A percentile compares a stretch with the other conserved stretches of the same genome.
These are phyloP conservation scores for Sebastes diploproa DNA, from an alignment of 2,797 vertebrate genomes.

Conservation along the genomic window DNA sequence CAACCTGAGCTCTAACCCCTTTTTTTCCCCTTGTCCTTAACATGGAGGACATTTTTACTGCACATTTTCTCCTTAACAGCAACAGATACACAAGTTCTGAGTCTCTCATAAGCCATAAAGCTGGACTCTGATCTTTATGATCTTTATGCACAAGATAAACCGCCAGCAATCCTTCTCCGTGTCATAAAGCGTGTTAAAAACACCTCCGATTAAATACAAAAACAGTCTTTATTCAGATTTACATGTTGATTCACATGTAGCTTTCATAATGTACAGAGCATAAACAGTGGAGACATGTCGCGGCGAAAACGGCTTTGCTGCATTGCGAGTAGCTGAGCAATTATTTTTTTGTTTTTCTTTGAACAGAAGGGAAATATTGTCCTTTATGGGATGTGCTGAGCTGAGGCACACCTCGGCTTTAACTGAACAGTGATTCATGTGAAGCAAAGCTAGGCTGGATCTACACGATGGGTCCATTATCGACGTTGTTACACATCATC, in stretches of 20 bases:
- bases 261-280: constrained; percentile 34
- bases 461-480: neutral
- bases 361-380: neutral
- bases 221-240: constrained; percentile 65
- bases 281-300: constrained; percentile 20
- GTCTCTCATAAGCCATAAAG: neutral
- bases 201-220: constrained; percentile 49
- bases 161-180: neutral
- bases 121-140: constrained; percentile 46
- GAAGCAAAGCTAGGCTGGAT: neutral
- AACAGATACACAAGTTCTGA: neutral
- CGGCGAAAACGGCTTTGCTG: constrained; percentile 1
- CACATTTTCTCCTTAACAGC: neutral
- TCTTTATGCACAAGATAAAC: constrained; percentile 11
- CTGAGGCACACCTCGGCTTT: neutral
- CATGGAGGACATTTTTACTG: neutral
- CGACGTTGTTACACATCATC: neutral
- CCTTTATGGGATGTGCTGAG: neutral
- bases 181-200: neutral
- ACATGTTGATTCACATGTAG: constrained; percentile 61
- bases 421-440: neutral
- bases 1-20: neutral
- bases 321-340: neutral
- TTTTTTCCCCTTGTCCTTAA: neutral
- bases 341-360: neutral